Evolutionary conservation across 2,113 vertebrate genomes (phyloP).

Genomic region (Columba janthina): DNA sequence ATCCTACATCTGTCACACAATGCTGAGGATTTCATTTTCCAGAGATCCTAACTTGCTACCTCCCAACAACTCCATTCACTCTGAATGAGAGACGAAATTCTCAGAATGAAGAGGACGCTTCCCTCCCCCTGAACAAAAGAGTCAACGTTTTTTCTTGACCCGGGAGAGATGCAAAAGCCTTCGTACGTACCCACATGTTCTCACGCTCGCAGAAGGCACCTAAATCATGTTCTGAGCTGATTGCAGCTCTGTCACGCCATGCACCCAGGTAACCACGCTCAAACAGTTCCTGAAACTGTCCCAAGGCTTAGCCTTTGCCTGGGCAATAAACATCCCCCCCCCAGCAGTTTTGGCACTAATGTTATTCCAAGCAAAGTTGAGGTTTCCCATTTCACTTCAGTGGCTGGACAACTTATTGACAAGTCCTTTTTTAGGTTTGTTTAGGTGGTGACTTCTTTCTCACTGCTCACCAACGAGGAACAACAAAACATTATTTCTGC

Average conservation of each 20-base stretch:
- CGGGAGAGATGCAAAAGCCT: not conserved
- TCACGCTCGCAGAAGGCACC: not conserved
- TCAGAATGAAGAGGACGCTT: not conserved
- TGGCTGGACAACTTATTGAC: not conserved
- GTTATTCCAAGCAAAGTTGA: not conserved
- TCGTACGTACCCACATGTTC: rapidly evolving
- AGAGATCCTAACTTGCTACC: not conserved
- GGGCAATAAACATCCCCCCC: not conserved
- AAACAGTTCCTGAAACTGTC: not conserved
- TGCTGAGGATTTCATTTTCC: not conserved
- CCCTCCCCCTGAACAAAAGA: not conserved
- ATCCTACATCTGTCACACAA: not conserved
- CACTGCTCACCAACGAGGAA: not conserved
- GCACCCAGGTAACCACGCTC: not conserved
- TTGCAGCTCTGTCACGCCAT: rapidly evolving
- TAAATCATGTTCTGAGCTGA: not conserved
- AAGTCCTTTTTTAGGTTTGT: not conserved
- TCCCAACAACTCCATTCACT: not conserved
- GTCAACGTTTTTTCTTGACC: not conserved
- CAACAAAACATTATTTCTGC: not conserved
- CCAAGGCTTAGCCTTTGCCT: not conserved
- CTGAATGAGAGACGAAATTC: not conserved
- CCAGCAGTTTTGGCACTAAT: not conserved
- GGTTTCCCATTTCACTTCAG: not conserved
- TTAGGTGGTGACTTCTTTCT: not conserved